phyloP scores from a whole-genome alignment of 1,140 invertebrate genomes.

The Drosophila tristis region DNA sequence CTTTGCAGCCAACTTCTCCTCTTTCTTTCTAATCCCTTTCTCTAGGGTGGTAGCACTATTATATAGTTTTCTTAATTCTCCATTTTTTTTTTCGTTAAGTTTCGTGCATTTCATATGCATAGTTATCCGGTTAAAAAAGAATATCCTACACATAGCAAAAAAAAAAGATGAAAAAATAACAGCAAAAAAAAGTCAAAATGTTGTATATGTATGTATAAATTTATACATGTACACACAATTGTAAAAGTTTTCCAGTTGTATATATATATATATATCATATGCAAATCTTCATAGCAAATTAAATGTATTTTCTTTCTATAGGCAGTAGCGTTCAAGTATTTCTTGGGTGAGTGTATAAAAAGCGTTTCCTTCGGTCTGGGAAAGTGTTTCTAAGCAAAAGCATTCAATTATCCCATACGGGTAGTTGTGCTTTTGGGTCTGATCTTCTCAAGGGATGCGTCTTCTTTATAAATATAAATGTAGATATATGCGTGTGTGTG shows the following conservation, averaged over 20 bases:
- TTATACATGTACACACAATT: slow-evolving; percentile 13
- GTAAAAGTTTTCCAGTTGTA: slow-evolving; percentile 27
- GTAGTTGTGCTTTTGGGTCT: slow-evolving; percentile 8
- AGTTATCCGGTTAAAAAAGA: slow-evolving; percentile 43
- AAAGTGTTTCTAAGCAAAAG: slow-evolving; percentile 30
- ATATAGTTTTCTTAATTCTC: slow-evolving; percentile 37
- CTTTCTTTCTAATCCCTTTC: slow-evolving; percentile 17
- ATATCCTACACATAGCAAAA: slow-evolving; percentile 23
- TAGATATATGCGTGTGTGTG: slow-evolving; percentile 26
- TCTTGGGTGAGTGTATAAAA: slow-evolving; percentile 34
- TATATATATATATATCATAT: slow-evolving; percentile 8
- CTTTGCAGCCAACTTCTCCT: slow-evolving; percentile 52
- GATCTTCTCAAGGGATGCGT: slow-evolving; percentile 35
- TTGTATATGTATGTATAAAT: not conserved
- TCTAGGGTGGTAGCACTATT: slow-evolving; percentile 40
- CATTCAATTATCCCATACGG: slow-evolving; percentile 17
- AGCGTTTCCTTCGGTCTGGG: slow-evolving; percentile 36
- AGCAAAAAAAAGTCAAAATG: slow-evolving; percentile 10
- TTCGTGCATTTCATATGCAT: slow-evolving; percentile 67
- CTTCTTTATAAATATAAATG: slow-evolving; percentile 22
- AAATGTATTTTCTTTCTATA: slow-evolving; percentile 54
- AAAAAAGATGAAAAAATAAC: slow-evolving; percentile 16
- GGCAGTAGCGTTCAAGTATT: slow-evolving; percentile 50
- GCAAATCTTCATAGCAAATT: slow-evolving; percentile 40
- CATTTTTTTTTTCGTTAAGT: slow-evolving; percentile 34